Base-by-base conservation (phyloP, 37 sponge, comb jelly and placozoan genomes). In the Chondrilla cf. caribensis region DNA sequence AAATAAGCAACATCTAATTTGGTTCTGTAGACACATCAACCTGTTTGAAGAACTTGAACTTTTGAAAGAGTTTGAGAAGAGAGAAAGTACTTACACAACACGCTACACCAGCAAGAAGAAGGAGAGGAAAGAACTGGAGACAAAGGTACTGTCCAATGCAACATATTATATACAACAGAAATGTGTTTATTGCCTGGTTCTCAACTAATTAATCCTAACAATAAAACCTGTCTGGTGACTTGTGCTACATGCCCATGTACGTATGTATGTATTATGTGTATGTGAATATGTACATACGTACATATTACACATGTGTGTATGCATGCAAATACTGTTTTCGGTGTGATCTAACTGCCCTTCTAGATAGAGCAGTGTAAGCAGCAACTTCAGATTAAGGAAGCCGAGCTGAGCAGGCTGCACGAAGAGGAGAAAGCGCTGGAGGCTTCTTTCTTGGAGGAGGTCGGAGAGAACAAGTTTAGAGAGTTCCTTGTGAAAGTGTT, bases 31-130 rank as follows among this genome's bases (percentile, higher is more conserved):
- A 41, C 92, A 96, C 62, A 88, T 98, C 67, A 91, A 87, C 7
- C 83, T 88, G 67, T 98, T 93, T 81, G 91, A 98, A 60, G 99
- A 98, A 86, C 85, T 96, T 65, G 80, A 84, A 58, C 89, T 96
- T 36, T 82, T 98, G 83, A 98, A 96, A 73, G 99, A 98, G 66
- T 98, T 98, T 88, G 99, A 96, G 84, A 98, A 96, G 83, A 86
- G 93, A 31, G 99, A 96, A 76, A 87, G 82, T 38, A 82, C 65
- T 47, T 91, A 93, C 70, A 91, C 93, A 38, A 83, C 81, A 0
- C 79, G 87, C 6, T 88, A 97, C 80, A 75, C 58, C 59, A 83
- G 80, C 42, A 96, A 92, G 83, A 85, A 89, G 60, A 36, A 83
- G 24, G 99, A 98, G 73, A 89, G 85, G 54, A 62, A 60, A 15